Base-by-base conservation (phyloP, 2,888 invertebrate species). In the Eupithecia exiguata region DNA sequence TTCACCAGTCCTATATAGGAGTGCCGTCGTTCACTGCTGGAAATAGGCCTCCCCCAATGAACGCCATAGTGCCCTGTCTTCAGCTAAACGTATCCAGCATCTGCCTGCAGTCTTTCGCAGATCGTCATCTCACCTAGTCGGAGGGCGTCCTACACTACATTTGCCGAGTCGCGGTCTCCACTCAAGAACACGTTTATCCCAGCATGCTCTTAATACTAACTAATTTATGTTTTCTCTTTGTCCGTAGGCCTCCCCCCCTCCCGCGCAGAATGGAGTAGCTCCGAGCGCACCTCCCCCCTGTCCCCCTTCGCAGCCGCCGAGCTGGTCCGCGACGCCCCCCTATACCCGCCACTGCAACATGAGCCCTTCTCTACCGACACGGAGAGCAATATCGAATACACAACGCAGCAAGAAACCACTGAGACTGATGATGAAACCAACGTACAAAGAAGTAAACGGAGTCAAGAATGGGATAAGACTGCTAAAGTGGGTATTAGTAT, bases 251-350 rank as follows among this genome's bases (percentile, higher is more conserved):
- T 88, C 72, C 83, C 86, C 80, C 83, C 83, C 74, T 78, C 80
- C 69, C 76, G 79, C 79, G 80, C 87, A 40, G 89, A 88, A 71
- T 86, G 88, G 81, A 89, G 88, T 81, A 89, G 89, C 78, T 89
- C 90, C n/a, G 88, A 88, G 77, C 87, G 86, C 68, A 82, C 87
- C 21, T 74, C 82, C 67, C 82, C 82, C 73, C 81, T 83, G 46
- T 83, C 80, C 70, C 83, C 81, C 66, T 85, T 83, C 5, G 90
- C 88, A 77, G 88, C 86, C n/a, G 88, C 88, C 0, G 92, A 91
- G 74, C 86, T 92, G 4, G 84, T 91, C 73, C 89, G 90, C 12
- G 91, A 91, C 72, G 91, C 87, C 5, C 91, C 91, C 84, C 88
- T 66, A 87, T 91, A 70, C 86, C 85, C 73, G 67, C 80, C 77